Evolutionary conservation across 2,797 vertebrate genomes (phyloP), one percentile per base, ranked within the genome.

Genomic region (Vipera ursinii): DNA sequence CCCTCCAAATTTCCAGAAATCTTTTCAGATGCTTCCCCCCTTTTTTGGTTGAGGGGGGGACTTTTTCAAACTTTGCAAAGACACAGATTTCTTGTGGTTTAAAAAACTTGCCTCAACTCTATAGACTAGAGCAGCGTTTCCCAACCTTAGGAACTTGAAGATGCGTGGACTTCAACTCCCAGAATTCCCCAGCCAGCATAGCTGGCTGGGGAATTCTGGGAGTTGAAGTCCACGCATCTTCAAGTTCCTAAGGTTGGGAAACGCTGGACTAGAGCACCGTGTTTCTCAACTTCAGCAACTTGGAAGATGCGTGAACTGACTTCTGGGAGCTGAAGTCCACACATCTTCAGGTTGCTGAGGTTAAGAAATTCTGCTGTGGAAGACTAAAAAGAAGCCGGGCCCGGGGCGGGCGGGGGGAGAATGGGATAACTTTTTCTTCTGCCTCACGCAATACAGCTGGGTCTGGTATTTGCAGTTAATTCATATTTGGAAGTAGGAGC

Each of bases 401-500:
- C 15, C 61, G 60, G 9, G 60, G n/a, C 2, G 65, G 15, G n/a
- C 3, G n/a, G 65, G 20, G 38, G 38, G 38, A 20, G n/a, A 38
- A 59, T 78, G 28, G 22, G 17, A 78, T 7, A 24, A 20, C 4
- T 56, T 28, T 59, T 17, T 4, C 4, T 51, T 38, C 32, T n/a
- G 7, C 6, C 4, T 24, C 73, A 38, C n/a, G 4, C 22, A 24
- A 48, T 5, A 48, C 9, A 48, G 9, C 9, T 82, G 73, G 20
- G 38, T 48, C 20, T 82, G 73, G 20, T 4, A 48, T 82, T 82
- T 82, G 44, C 44, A 60, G 24, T 32, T 22, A 14, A 28, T 44
- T 15, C 89, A 1, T 85, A 44, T 57, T 28, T 55, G 55, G 3
- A 0, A 1, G 14, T 28, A 0, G 0, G 15, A 7, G 1, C 0